A percentile compares a stretch with the other conserved stretches of the same genome.
Evolutionary conservation across 1,140 invertebrate genomes (phyloP).

Genomic region (Neodiprion pinetum): DNA sequence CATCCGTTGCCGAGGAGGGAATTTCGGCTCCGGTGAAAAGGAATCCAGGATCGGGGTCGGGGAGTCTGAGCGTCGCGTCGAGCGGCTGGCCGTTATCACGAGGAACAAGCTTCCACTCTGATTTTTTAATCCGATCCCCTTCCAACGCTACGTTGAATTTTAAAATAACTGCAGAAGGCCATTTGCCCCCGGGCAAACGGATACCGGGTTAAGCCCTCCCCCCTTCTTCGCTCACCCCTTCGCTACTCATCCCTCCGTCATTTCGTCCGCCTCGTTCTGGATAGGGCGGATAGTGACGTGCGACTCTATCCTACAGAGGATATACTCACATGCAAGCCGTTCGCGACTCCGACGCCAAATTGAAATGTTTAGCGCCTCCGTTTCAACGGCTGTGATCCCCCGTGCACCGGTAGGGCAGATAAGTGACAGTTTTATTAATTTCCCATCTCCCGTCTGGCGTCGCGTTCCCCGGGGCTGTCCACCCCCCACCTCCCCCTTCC

Average conservation of each 20-base stretch:
- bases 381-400: conserved; percentile 47
- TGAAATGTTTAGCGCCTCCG: conserved; percentile 58
- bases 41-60: too few relatives aligned
- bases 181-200: conserved; percentile 61
- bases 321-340: conserved; percentile 17
- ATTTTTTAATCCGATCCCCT: conserved; percentile 62
- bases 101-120: conserved; percentile 65
- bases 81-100: conserved; percentile 60
- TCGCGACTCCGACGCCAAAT: conserved; percentile 47
- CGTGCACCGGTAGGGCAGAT: conserved; percentile 55
- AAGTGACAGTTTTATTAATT: conserved; percentile 81
- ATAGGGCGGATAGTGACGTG: conserved; percentile 18
- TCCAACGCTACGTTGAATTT: conserved; percentile 50
- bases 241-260: conserved; percentile 12
- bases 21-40: too few relatives aligned
- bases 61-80: conserved; percentile 28
- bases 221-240: not conserved
- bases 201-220: conserved; percentile 33
- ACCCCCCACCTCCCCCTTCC: conserved; percentile 29
- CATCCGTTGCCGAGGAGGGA: too few relatives aligned
- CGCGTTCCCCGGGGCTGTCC: conserved; percentile 34
- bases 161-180: conserved; percentile 64
- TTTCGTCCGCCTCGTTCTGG: conserved; percentile 10
- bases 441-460: conserved; percentile 63
- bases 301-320: not conserved